Conservation (phyloP, 2,113 vertebrate genomes). For the Tringa solitaria region DNA sequence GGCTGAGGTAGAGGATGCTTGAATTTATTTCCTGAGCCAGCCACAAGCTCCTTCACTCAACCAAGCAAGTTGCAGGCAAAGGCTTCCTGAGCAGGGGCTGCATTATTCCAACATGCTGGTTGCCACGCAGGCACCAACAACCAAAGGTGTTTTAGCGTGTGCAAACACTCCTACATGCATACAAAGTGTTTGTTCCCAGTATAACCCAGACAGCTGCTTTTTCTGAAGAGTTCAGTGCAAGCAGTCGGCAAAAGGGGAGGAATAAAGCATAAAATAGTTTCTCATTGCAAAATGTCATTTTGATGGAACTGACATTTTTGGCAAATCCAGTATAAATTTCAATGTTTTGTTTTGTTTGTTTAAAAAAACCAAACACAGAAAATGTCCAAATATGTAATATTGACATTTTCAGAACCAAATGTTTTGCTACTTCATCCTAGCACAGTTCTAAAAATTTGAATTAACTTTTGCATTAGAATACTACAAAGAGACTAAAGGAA, state of each 20-base stretch:
- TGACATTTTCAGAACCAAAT: slow-evolving; percentile 63
- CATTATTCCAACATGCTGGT: fast-evolving
- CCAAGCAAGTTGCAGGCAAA: not conserved
- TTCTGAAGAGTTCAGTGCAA: not conserved
- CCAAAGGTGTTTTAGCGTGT: not conserved
- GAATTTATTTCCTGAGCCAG: not conserved
- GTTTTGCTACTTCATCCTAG: slow-evolving; percentile 42
- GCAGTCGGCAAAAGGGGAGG: not conserved
- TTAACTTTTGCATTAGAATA: slow-evolving; percentile 13
- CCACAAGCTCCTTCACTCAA: not conserved
- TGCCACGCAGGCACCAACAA: not conserved
- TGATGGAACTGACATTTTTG: slow-evolving; percentile 53
- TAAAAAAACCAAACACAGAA: slow-evolving; percentile 12
- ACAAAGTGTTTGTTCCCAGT: not conserved
- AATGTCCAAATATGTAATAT: slow-evolving; percentile 55
- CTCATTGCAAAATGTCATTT: slow-evolving; percentile 43
- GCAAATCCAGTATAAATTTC: slow-evolving; percentile 56
- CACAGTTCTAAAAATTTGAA: slow-evolving; percentile 19
- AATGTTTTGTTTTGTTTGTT: slow-evolving; percentile 55
- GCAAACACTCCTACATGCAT: not conserved
- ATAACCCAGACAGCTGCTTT: fast-evolving
- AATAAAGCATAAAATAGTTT: not conserved
- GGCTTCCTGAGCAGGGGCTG: not conserved
- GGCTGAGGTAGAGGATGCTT: not conserved
- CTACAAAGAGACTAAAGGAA: not conserved